These are phyloP conservation scores for Xiphophorus hellerii DNA, from an alignment of 2,113 vertebrate species.

Conservation along the genomic window DNA sequence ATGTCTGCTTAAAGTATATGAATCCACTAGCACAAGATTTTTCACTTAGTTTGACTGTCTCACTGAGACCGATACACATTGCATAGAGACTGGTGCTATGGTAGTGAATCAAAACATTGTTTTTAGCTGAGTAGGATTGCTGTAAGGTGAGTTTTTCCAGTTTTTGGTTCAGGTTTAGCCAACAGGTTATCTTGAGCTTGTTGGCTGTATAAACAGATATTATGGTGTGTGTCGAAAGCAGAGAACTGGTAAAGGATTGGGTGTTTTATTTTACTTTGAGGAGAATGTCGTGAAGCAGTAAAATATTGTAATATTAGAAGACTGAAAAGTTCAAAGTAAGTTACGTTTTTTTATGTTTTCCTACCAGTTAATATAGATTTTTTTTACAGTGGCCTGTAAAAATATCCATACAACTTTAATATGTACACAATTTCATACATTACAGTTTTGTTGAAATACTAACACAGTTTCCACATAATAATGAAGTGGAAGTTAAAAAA, in stretches of 20 bases:
- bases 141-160: conserved; percentile 77
- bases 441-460: neutral
- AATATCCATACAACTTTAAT: neutral
- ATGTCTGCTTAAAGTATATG: conserved; percentile 40
- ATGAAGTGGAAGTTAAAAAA: neutral
- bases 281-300: neutral
- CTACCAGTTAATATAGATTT: neutral
- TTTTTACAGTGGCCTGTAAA: neutral
- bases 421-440: no score
- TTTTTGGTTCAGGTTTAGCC: conserved; percentile 70
- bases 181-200: conserved; percentile 64
- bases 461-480: neutral
- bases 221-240: conserved; percentile 23
- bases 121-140: conserved; percentile 70
- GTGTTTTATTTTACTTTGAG: neutral
- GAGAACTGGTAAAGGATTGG: conserved; percentile 33
- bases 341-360: neutral
- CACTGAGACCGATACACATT: neutral
- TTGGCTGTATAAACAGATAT: conserved; percentile 71
- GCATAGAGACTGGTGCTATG: conserved; percentile 22
- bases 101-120: conserved; percentile 41
- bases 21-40: conserved; percentile 15
- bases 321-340: neutral
- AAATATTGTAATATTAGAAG: neutral
- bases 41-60: neutral